Conservation (phyloP, 2,797 vertebrate species). For the Hozukius guyotensis region DNA sequence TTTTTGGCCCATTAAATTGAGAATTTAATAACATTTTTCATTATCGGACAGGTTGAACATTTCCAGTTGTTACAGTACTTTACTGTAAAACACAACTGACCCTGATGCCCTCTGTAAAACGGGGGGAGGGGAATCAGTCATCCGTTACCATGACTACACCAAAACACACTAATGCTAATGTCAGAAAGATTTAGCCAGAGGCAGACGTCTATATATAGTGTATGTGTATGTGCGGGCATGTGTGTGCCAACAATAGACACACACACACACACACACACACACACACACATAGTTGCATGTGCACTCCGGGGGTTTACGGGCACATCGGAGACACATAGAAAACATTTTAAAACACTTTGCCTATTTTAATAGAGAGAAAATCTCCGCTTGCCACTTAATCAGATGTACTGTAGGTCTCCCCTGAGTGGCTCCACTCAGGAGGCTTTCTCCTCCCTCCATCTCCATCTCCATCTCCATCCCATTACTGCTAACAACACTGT, state of each 20-base stretch:
- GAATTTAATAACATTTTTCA: background rate
- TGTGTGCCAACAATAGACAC: background rate
- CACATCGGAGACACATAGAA: conserved; percentile 19
- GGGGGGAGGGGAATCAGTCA: background rate
- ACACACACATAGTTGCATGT: background rate
- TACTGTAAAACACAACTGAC: background rate
- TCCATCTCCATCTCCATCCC: conserved; percentile 44
- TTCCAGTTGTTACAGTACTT: background rate
- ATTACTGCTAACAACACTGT: conserved; percentile 55
- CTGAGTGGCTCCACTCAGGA: conserved; percentile 25
- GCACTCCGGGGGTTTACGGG: background rate
- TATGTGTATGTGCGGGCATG: background rate
- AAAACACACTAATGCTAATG: conserved; percentile 10
- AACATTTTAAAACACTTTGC: conserved; percentile 30
- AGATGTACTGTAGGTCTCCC: conserved; percentile 20
- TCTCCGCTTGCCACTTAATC: conserved; percentile 35
- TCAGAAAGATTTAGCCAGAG: conserved; percentile 33
- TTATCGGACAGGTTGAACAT: background rate
- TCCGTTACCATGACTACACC: conserved; percentile 33
- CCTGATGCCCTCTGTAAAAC: background rate
- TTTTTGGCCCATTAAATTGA: background rate
- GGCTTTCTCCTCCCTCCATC: conserved; percentile 2
- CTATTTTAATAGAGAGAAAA: conserved; percentile 47
- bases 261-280: conserved; percentile 1
- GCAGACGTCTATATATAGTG: conserved; percentile 3